Evolutionary conservation across 2,888 invertebrate species (phyloP), one percentile per base, ranked within the genome.

Genomic region (Sturmia bella): DNA sequence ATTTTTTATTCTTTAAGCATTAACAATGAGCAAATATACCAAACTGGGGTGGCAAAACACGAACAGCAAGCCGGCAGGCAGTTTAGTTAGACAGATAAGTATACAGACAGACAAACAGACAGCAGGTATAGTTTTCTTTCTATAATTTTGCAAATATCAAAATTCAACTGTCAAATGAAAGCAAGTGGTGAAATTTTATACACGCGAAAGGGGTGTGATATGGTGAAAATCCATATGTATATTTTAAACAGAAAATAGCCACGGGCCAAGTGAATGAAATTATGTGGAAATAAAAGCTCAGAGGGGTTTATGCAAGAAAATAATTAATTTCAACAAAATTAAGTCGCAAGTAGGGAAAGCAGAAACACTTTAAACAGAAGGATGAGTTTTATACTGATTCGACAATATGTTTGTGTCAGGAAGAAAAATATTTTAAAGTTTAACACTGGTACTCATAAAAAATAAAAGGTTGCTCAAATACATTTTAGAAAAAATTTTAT

Each of bases 251-350:
- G 27, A 39, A 63, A 32, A 13, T 52, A 66, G 80, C 70, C 70
- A 75, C 66, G 66, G 70, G 75, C 70, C 80, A 80, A 80, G 43
- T 70, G 64, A 75, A 50, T 39, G 59, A 45, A 70, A 75, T 70
- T 75, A 43, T 75, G 64, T 45, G 57, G 17, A 66, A 70, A 59
- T 48, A 37, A 12, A 39, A 66, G 41, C 41, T 70, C 21, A 5
- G 9, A 32, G 66, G 24, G 48, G 43, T 45, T 12, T n/a, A 48
- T 15, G 7, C 24, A 37, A 21, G 13, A 56, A 50, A 24, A 68
- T 57, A 19, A 17, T 50, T 59, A 59, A 73, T 50, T 63, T 27
- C 4, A 32, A 32, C 5, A 21, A 56, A 54, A 56, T 6, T 61
- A 12, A 17, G 21, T 43, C n/a, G n/a, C n/a, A n/a, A n/a, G n/a